phyloP scores from a whole-genome alignment of 2,113 vertebrate species.

The Serinus canaria region DNA sequence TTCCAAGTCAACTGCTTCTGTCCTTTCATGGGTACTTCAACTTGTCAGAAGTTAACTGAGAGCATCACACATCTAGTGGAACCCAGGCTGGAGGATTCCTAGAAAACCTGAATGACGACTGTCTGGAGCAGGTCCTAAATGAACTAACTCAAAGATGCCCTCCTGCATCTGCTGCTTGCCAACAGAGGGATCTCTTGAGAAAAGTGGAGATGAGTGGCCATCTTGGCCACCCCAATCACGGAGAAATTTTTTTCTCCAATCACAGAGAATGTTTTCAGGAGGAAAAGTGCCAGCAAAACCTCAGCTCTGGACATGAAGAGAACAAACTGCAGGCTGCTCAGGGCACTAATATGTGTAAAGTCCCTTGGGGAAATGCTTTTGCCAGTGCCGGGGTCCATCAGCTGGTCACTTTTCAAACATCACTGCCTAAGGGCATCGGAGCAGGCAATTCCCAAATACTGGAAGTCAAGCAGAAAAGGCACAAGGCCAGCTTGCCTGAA shows the following conservation, averaged over 20 bases:
- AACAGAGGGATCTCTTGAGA: fast-evolving
- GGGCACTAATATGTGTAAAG: not conserved
- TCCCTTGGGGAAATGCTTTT: not conserved
- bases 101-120: not conserved
- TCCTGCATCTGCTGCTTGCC: not conserved
- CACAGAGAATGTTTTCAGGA: not conserved
- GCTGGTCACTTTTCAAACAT: not conserved
- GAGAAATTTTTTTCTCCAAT: not conserved
- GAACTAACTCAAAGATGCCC: too few species aligned
- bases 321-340: not conserved
- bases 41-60: not conserved
- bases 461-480: not conserved
- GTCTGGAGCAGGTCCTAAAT: not conserved
- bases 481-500: not conserved
- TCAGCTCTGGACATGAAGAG: not conserved
- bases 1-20: not conserved
- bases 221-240: not conserved
- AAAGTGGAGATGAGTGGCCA: fast-evolving
- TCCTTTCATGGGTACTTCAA: not conserved
- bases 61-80: not conserved
- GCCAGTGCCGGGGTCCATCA: fast-evolving
- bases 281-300: not conserved
- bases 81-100: not conserved
- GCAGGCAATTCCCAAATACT: not conserved
- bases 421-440: fast-evolving